Evolutionary conservation across 2,797 vertebrate species (phyloP).

Genomic region (Dermochelys coriacea): DNA sequence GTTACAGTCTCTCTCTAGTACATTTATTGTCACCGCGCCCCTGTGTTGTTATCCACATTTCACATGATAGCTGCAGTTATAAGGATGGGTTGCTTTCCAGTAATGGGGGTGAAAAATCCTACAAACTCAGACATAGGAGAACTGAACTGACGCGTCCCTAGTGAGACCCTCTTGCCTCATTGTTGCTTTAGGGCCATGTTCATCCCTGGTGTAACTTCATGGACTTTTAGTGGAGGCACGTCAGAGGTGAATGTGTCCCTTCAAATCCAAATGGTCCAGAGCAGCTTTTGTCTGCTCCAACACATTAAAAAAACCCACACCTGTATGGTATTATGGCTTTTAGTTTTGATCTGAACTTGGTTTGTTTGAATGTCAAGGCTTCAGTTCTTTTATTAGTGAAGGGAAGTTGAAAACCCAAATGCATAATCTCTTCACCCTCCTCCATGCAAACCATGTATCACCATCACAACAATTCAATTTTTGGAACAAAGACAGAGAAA

Average conservation of each 20-base stretch:
- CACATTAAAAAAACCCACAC: neutral
- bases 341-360: neutral
- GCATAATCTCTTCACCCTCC: neutral
- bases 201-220: neutral
- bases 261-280: accelerated
- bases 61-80: neutral
- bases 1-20: no score
- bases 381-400: neutral
- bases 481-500: slow-evolving; percentile 45
- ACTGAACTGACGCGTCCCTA: neutral
- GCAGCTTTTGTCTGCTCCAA: neutral
- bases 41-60: neutral
- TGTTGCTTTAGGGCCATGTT: neutral
- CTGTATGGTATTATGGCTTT: neutral
- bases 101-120: neutral
- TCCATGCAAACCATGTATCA: neutral
- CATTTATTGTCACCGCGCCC: neutral
- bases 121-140: neutral
- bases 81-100: accelerated
- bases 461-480: neutral
- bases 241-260: accelerated
- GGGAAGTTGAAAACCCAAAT: neutral
- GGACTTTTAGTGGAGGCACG: neutral
- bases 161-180: neutral
- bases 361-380: neutral